Conservation (phyloP, 2,113 vertebrate genomes). For the Panthera leo region DNA sequence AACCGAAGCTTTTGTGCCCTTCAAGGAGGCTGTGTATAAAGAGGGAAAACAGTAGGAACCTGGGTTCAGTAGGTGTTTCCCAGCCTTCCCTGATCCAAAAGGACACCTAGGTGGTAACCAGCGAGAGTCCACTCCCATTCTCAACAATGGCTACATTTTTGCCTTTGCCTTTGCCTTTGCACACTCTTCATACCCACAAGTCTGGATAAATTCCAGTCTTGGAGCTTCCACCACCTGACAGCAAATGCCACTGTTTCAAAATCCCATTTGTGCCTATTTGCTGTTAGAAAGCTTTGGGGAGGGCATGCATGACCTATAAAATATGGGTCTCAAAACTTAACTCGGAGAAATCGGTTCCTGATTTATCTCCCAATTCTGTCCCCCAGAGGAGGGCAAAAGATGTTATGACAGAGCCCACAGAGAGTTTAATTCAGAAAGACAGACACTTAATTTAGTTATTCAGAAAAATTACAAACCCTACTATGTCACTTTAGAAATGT, state of each 20-base stretch:
- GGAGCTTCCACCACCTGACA: not conserved
- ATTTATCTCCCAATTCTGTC: constrained; percentile 34
- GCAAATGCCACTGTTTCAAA: not conserved
- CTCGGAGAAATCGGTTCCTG: not conserved
- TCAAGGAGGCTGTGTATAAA: not conserved
- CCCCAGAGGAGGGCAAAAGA: not conserved
- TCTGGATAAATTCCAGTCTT: not conserved
- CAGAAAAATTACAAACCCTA: not conserved
- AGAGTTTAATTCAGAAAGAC: constrained; percentile 23
- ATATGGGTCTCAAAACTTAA: constrained; percentile 4
- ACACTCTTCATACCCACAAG: not conserved
- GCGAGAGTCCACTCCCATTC: not conserved
- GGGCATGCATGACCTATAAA: not conserved
- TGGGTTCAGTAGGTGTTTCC: not conserved
- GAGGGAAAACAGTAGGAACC: not conserved
- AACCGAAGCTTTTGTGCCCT: not conserved
- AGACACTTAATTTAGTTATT: constrained; percentile 25
- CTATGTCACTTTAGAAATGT: constrained; percentile 25
- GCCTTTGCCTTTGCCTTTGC: not conserved
- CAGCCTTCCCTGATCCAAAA: not conserved
- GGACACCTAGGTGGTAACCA: not conserved
- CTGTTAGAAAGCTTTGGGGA: not conserved
- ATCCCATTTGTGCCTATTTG: not conserved
- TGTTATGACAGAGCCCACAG: not conserved
- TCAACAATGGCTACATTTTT: not conserved